Percentiles rank a stretch among this genome's conserved stretches.
phyloP scores from a whole-genome alignment of 2,113 vertebrate species.

The Rhabdomys dilectus region DNA sequence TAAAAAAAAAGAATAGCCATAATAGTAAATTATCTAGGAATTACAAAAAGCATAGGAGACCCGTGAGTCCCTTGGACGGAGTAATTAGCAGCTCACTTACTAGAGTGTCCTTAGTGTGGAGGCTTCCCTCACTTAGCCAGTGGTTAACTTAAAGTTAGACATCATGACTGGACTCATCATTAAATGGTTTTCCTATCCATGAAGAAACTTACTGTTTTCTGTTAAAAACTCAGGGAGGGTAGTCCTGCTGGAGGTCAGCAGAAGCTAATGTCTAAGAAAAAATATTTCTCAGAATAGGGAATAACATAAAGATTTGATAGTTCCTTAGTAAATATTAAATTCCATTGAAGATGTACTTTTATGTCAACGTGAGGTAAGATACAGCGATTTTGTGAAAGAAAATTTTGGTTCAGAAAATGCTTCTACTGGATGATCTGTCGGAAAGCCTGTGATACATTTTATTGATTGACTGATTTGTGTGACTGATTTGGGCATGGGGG shows the following conservation, averaged over 20 bases:
- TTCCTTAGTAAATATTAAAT: not conserved
- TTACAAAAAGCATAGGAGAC: not conserved
- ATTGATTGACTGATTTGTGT: not conserved
- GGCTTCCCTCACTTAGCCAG: not conserved
- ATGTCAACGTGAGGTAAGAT: not conserved
- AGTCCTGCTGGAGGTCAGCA: not conserved
- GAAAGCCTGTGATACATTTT: not conserved
- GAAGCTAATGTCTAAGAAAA: not conserved
- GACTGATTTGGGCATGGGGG: no score
- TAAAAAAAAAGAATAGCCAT: not conserved
- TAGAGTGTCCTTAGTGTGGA: not conserved
- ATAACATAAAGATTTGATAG: not conserved
- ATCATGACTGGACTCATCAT: not conserved
- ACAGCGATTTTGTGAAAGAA: not conserved
- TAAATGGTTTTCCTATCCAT: not conserved
- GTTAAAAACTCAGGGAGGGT: not conserved
- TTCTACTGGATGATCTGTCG: not conserved
- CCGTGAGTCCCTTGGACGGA: fast-evolving
- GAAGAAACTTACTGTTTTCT: not conserved
- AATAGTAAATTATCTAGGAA: not conserved
- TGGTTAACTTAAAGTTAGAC: not conserved
- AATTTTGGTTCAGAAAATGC: not conserved
- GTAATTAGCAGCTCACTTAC: not conserved
- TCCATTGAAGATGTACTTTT: not conserved
- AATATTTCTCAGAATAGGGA: not conserved